Base-by-base conservation (phyloP, 2,888 invertebrate species). In the Lasioglossum lativentre region DNA sequence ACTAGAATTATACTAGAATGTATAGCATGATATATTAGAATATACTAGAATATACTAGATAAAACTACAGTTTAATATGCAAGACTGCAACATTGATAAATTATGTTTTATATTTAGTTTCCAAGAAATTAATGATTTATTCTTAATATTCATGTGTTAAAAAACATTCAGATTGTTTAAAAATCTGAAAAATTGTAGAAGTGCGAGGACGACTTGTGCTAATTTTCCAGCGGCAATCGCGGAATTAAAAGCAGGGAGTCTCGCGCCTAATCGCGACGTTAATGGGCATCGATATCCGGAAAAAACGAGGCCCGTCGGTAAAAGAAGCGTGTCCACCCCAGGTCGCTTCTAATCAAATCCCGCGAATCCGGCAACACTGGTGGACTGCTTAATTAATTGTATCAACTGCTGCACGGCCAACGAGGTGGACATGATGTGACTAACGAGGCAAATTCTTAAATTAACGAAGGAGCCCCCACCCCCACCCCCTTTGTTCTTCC, bases 381-480 rank as follows among this genome's bases (percentile, higher is more conserved):
- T 79, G 73, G 73, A 80, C 81, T 73, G 83, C 91, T 85, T 94
- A 95, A 95, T 94, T 94, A 95, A 95, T 95, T 94, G 94, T 93
- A 94, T 93, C 93, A 94, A 94, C 94, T 90, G 86, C 82, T 86
- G 90, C 82, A 75, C 88, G 91, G 84, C 92, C 94, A 93, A 93
- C 94, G 92, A 93, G 90, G 92, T 90, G 93, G 81, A 93, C 91
- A 89, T 92, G 92, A 95, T 95, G 93, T 92, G 91, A 90, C 94
- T 95, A 95, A 95, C 95, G 94, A 95, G 93, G 92, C 93, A 93
- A 93, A 94, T 95, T 95, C 94, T 94, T 94, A 94, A 94, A 94
- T 94, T 92, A 94, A 93, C 93, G 92, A 90, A 90, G 82, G 81
- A 84, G 72, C 56, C 76, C 63, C 75, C 72, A 6, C 74, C 73